Evolutionary conservation across 2,113 vertebrate species (phyloP).

Genomic region (Tetrax tetrax): DNA sequence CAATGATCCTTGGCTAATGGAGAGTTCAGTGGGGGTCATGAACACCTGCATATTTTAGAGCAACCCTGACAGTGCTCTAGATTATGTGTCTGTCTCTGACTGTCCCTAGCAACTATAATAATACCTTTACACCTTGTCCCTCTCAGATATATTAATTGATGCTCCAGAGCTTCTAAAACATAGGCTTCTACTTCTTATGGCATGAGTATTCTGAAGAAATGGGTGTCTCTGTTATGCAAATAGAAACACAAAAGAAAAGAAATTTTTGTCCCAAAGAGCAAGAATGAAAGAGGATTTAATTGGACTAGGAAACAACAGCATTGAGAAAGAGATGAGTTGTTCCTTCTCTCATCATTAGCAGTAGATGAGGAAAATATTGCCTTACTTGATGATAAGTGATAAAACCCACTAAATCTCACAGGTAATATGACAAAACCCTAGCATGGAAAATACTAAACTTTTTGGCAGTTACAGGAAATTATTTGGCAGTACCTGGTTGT

Average conservation of each 20-base stretch:
- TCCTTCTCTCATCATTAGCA: neutral
- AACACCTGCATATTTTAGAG: conserved; percentile 63
- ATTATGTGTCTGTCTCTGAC: conserved; percentile 3
- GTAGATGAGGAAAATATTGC: neutral
- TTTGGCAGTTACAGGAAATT: neutral
- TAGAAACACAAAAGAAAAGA: neutral
- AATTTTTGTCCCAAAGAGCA: neutral
- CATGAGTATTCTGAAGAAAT: neutral
- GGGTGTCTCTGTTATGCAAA: neutral
- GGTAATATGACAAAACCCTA: neutral
- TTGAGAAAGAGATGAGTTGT: neutral
- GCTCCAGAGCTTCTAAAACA: neutral
- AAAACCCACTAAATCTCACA: neutral
- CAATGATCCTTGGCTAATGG: conserved; percentile 66
- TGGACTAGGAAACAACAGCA: neutral
- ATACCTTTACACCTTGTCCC: conserved; percentile 3
- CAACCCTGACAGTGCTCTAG: conserved; percentile 10
- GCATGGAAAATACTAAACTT: neutral
- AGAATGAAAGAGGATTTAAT: neutral
- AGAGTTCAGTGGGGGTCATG: conserved; percentile 35
- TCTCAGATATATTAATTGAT: neutral
- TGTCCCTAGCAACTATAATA: neutral
- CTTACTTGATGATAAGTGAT: neutral
- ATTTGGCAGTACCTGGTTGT: neutral
- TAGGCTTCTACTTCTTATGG: neutral